Evolutionary conservation across 2,888 invertebrate species (phyloP), one percentile per base, ranked within the genome.

Genomic region (Rhodophaea formosa): DNA sequence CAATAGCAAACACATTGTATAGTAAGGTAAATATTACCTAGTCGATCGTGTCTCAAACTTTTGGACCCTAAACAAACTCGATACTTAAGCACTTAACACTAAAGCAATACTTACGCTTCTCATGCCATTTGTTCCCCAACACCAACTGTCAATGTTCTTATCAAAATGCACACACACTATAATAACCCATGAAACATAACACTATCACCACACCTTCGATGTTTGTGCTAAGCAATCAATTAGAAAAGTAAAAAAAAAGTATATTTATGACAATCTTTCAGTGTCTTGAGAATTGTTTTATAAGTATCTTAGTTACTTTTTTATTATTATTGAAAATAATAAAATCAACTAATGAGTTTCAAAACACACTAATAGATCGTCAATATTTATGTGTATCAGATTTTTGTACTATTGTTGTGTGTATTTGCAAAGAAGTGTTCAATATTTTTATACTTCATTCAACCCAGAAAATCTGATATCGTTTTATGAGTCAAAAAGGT

Each of bases 81-180:
- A 39, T 39, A n/a, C 23, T 44, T 46, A 46, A 62, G 61, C 58
- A 65, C 60, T 70, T 77, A 76, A 69, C 44, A 68, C 79, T 81
- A 80, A 80, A 82, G 80, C 75, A 72, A 80, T 86, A 87, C 87
- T 87, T 86, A 87, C 86, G 77, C 71, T 68, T 72, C 69, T 79
- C 81, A 80, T 80, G 78, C 79, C 82, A 76, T 76, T 79, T 88
- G 86, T 83, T 88, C 89, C 88, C 83, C 82, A 78, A 80, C 84
- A 91, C 90, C 90, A 89, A 88, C 89, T 88, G 86, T 65, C 62
- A 63, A 64, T 68, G 64, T 43, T 65, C 73, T 75, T 77, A 75
- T 76, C 74, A 75, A 75, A 75, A 78, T 80, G 77, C 81, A 81
- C 68, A 68, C 72, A 77, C 84, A 83, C 83, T 8, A n/a, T n/a